These are phyloP conservation scores for Scartelaos histophorus DNA, from an alignment of 2,113 vertebrate genomes.

Conservation along the genomic window DNA sequence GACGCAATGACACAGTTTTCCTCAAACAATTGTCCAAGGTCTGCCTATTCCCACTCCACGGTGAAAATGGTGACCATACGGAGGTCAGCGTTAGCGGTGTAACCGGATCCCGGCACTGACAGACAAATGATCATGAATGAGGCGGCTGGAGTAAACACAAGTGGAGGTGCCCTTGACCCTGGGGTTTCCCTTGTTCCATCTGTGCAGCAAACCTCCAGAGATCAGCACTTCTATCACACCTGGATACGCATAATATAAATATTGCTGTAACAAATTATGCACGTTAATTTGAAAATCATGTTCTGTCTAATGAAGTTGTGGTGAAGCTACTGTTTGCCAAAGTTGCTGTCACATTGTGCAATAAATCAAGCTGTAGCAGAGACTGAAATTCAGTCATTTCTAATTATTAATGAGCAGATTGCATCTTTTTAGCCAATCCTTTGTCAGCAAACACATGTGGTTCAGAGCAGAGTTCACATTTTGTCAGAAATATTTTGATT, in stretches of 20 bases:
- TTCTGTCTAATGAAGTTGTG: background rate
- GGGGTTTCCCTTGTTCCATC: slow-evolving; percentile 64
- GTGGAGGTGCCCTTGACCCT: slow-evolving; percentile 75
- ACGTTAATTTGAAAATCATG: background rate
- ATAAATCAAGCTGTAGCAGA: background rate
- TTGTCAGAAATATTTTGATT: background rate
- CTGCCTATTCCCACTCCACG: slow-evolving; percentile 21
- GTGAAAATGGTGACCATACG: slow-evolving; percentile 34
- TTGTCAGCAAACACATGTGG: too few species aligned
- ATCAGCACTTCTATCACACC: slow-evolving; percentile 65
- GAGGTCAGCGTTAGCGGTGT: slow-evolving; percentile 56
- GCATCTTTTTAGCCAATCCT: background rate
- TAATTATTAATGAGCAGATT: background rate
- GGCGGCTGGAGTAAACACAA: slow-evolving; percentile 75
- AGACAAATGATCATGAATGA: slow-evolving; percentile 81
- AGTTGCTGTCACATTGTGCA: background rate
- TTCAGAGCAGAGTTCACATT: background rate
- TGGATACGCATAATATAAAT: slow-evolving; percentile 29
- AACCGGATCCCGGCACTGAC: slow-evolving; percentile 72
- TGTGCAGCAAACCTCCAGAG: slow-evolving; percentile 32
- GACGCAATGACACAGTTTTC: background rate
- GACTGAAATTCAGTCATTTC: background rate
- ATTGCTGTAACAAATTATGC: background rate
- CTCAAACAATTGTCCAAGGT: background rate
- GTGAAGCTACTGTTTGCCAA: background rate